Evolutionary conservation across 1,140 invertebrate species (phyloP).

Genomic region (Amphibalanus amphitrite): DNA sequence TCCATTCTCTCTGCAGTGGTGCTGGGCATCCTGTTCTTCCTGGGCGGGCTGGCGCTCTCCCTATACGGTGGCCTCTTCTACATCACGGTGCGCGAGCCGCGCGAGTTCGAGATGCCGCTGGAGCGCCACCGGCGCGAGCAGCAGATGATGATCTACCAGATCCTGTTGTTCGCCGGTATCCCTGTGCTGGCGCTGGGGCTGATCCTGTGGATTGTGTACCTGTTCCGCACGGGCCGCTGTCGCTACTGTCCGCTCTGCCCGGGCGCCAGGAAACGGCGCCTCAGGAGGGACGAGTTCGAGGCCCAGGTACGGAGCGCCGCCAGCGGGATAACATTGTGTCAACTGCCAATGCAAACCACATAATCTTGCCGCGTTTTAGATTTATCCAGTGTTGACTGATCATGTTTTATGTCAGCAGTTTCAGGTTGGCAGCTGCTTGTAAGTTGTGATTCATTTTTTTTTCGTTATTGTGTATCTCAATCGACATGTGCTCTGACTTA

Average conservation of each 20-base stretch:
- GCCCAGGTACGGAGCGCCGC: not conserved
- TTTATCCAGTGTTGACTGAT: no score
- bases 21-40: not conserved
- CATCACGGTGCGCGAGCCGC: not conserved
- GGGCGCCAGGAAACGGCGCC: not conserved
- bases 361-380: no score
- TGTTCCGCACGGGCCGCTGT: not conserved
- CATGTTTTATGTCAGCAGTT: no score
- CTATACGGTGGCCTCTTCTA: not conserved
- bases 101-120: not conserved
- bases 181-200: not conserved
- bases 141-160: not conserved
- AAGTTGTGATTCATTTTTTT: no score
- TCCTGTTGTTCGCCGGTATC: not conserved
- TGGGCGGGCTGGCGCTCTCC: not conserved
- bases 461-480: no score
- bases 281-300: not conserved
- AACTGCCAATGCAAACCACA: no score
- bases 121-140: not conserved
- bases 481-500: no score
- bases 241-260: conserved; percentile 1
- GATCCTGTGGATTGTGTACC: not conserved
- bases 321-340: no score
- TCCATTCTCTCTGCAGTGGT: not conserved
- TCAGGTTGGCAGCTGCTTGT: no score